Evolutionary conservation across 2,888 invertebrate species (phyloP).

Genomic region (Diarsia rubi): DNA sequence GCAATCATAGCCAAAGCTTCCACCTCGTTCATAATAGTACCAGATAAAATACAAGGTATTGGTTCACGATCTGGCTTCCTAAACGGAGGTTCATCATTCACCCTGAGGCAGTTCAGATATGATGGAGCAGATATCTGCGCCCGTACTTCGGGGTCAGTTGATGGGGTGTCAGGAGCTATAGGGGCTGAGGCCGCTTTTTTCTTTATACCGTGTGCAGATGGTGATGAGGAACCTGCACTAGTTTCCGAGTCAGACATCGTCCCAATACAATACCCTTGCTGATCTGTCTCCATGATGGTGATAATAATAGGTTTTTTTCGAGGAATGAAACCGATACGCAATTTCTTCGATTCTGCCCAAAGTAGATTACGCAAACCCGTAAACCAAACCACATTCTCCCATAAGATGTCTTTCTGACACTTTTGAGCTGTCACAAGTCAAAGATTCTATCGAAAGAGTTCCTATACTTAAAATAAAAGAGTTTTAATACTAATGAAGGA

Average conservation of each 20-base stretch:
- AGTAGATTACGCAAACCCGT: too few species aligned
- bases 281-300: slow-evolving; percentile 13
- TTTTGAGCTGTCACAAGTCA: slow-evolving; percentile 2
- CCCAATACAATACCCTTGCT: slow-evolving; percentile 47
- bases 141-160: slow-evolving; percentile 61
- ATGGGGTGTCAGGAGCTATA: slow-evolving; percentile 43
- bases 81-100: slow-evolving; percentile 84
- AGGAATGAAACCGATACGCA: not conserved
- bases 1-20: slow-evolving; percentile 81
- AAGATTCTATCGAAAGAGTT: slow-evolving; percentile 9
- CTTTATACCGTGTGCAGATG: slow-evolving; percentile 17
- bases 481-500: not conserved
- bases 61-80: slow-evolving; percentile 71
- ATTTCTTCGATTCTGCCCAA: not conserved
- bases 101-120: slow-evolving; percentile 80
- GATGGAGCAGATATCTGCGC: slow-evolving; percentile 84
- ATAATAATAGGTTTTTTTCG: not conserved
- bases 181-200: slow-evolving; percentile 76
- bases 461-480: not conserved
- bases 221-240: slow-evolving; percentile 19
- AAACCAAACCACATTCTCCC: not conserved
- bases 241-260: slow-evolving; percentile 57
- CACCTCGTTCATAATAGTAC: slow-evolving; percentile 75
- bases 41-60: slow-evolving; percentile 75
- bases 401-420: slow-evolving; percentile 2